Base-by-base conservation (phyloP, 2,888 invertebrate genomes). In the Geophilus truncorum region DNA sequence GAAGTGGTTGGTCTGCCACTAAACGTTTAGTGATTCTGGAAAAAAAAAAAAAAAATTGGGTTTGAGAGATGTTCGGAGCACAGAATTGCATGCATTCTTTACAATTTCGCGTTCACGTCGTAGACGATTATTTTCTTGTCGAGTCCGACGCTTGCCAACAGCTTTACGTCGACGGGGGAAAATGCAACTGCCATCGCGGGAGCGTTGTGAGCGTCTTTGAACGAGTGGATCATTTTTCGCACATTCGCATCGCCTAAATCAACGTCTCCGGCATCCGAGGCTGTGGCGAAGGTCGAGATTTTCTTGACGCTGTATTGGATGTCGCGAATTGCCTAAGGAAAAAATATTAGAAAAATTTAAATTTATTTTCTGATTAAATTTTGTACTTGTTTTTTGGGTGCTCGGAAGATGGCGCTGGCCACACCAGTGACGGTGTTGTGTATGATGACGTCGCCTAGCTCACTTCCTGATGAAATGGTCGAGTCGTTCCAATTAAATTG, bases 101-200 rank as follows among this genome's bases (percentile, higher is more conserved):
- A n/a, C n/a, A n/a, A n/a, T 82, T 86, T 87, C 21, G 82, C 83
- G 40, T 85, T 84, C 0, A 85, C 84, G 83, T 88, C 87, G 82
- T 87, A 87, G 82, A 85, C 86, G 45, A 86, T 84, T 30, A 88
- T 84, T 30, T 85, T 84, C 82, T 88, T 88, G 83, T 88, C 88
- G 40, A 88, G 85, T 0, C 88, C 88, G 1, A 86, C 87, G 82
- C 86, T 87, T 82, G 86, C 84, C 79, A 88, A 84, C 34, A 88
- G 84, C 81, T 86, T 84, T 51, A 87, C 86, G 82, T 88, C 88
- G 81, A 87, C 84, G 0, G 87, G 87, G n/a, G 88, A 88, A 83
- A 88, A 88, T n/a, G 85, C 85, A 10, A 88, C 83, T 6, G 86
- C 86, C 1, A 86, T 85, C 15, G 86, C 87, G 0, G 88, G 87